Percentiles rank a stretch among this genome's conserved stretches.
Evolutionary conservation across 2,888 invertebrate species (phyloP).

Genomic region (Pandemis heparana): DNA sequence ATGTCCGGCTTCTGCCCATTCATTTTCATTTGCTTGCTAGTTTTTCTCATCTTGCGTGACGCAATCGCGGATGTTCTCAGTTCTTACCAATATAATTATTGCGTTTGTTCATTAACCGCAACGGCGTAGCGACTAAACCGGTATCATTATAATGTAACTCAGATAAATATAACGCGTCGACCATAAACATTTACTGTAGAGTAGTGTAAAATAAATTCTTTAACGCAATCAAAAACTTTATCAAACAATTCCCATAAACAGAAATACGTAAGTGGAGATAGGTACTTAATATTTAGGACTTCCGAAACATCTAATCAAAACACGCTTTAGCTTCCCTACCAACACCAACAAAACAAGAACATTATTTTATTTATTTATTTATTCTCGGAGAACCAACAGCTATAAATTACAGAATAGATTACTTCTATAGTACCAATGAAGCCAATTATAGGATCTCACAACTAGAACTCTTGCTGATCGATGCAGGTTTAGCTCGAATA

Average conservation of each 20-base stretch:
- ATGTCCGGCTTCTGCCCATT: conserved; percentile 80
- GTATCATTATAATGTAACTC: conserved; percentile 30
- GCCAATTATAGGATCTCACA: no score
- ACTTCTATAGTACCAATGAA: no score
- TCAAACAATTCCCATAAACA: neutral
- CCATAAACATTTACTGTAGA: neutral
- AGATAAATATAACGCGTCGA: neutral
- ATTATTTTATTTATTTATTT: no score
- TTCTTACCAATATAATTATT: conserved; percentile 57
- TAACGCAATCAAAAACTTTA: neutral
- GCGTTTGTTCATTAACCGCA: conserved; percentile 51
- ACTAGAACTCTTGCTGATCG: no score
- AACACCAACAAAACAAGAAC: no score
- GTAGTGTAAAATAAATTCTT: neutral
- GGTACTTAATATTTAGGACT: no score
- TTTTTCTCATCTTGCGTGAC: conserved; percentile 77
- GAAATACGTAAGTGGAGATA: no score
- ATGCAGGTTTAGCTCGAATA: no score
- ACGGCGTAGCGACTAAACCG: conserved; percentile 35
- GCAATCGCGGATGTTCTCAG: conserved; percentile 74
- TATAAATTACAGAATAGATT: no score
- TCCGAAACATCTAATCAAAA: no score
- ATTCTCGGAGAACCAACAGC: no score
- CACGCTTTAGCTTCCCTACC: no score
- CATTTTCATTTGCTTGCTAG: conserved; percentile 72